Conservation (phyloP, 2,113 vertebrate genomes). For the Xenopus borealis region DNA sequence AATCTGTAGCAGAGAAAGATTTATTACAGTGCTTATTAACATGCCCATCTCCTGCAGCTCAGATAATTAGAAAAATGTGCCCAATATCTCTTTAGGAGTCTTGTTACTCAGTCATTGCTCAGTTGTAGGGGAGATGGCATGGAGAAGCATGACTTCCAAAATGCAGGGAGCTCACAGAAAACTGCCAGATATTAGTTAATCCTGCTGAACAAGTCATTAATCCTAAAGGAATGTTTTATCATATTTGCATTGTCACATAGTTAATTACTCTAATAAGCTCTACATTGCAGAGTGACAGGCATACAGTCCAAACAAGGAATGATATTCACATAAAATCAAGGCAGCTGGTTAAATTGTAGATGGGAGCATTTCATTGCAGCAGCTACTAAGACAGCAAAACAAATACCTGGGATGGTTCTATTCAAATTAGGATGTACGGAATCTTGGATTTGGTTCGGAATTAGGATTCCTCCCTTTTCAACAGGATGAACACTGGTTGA, state of each 20-base stretch:
- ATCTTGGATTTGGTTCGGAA: too few relatives aligned
- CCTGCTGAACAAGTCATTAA: neutral
- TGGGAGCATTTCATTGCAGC: too few relatives aligned
- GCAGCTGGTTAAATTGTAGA: too few relatives aligned
- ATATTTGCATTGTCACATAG: neutral
- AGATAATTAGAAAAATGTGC: constrained; percentile 10
- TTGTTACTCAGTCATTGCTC: constrained; percentile 15
- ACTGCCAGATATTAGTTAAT: neutral
- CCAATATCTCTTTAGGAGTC: neutral
- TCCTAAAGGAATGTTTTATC: neutral
- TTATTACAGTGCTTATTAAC: constrained; percentile 11
- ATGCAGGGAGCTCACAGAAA: neutral
- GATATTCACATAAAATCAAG: too few relatives aligned
- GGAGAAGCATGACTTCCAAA: neutral
- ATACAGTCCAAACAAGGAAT: too few relatives aligned
- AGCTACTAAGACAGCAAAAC: too few relatives aligned
- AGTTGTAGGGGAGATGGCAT: neutral
- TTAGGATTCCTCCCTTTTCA: too few relatives aligned
- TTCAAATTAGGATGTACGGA: too few relatives aligned
- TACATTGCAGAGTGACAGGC: too few relatives aligned
- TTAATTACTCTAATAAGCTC: too few relatives aligned
- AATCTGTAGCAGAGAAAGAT: neutral
- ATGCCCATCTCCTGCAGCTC: constrained; percentile 12
- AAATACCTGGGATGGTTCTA: too few relatives aligned
- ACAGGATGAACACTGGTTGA: too few relatives aligned